Evolutionary conservation across 35 echinoderm and acorn worm genomes (phyloP), one percentile per base, ranked within the genome.

Genomic region (Lytechinus pictus): DNA sequence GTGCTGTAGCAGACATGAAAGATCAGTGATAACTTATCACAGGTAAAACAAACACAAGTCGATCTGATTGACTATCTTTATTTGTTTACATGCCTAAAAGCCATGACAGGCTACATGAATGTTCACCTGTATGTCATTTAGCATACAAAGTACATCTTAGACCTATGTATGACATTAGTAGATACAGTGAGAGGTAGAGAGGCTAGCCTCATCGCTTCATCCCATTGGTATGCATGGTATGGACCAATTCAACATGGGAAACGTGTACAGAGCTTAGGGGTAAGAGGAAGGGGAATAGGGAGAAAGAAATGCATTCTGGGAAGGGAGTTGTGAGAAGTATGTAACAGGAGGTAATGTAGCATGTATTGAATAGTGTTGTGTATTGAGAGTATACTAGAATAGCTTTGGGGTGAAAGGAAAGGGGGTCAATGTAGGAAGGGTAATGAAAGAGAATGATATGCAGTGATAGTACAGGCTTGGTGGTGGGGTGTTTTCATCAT

Each of bases 171-270:
- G 19, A 79, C 66, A 79, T 79, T 79, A 24, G 66, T 79, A 79
- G 66, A n/a, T 79, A 79, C 19, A 6, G 4, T 79, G 66, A 79
- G 12, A 79, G 19, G 21, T n/a, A 79, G 61, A 24, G 66, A 79
- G 8, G 16, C 66, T 79, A 16, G n/a, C 19, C 66, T 24, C 21
- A 79, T 24, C 66, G 21, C 8, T 79, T 79, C 66, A 79, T 79
- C 66, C 21, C 19, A 4, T 24, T 24, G 66, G 66, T 79, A 79
- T 79, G 66, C 66, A 79, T 79, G 66, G 66, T 79, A 79, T 79
- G 66, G n/a, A 79, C 66, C 66, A 79, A 79, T 79, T 79, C 66
- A 79, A 79, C 66, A 79, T 79, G 66, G 66, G 66, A 79, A 7
- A 24, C 19, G 21, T 79, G 66, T 24, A 79, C 66, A 79, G 66